A percentile compares a stretch with the other conserved stretches of the same genome.
phyloP scores from a whole-genome alignment of 2,113 vertebrate species.

The Beaufortia kweichowensis region DNA sequence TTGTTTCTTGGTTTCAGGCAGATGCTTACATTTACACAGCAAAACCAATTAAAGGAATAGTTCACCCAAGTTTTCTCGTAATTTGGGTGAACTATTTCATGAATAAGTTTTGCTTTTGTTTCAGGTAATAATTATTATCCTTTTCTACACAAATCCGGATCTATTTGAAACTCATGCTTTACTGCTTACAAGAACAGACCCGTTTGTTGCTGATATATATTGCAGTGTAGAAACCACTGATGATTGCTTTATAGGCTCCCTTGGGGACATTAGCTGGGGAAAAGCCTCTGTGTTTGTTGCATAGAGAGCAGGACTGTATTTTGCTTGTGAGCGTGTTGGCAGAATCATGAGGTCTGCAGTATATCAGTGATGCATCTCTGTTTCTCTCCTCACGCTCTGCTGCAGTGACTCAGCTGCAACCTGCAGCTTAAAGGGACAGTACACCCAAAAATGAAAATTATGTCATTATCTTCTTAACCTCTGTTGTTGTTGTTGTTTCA shows the following conservation, averaged over 20 bases:
- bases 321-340: conserved; percentile 38
- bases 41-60: no score
- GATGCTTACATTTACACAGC: no score
- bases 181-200: not conserved
- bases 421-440: not conserved
- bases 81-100: no score
- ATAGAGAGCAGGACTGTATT: conserved; percentile 32
- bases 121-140: no score
- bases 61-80: no score
- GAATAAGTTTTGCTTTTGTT: no score
- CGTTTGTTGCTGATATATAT: not conserved
- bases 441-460: no score
- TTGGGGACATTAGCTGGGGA: not conserved
- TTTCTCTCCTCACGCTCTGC: not conserved
- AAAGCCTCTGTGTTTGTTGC: not conserved
- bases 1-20: no score
- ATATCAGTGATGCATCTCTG: not conserved
- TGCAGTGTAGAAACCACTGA: not conserved
- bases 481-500: no score
- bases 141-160: not conserved
- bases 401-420: conserved; percentile 54
- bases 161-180: not conserved
- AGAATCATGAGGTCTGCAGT: conserved; percentile 14
- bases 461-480: no score
- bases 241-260: conserved; percentile 8